A percentile compares a stretch with the other conserved stretches of the same genome.
phyloP scores from a whole-genome alignment of 2,888 invertebrate genomes.

The Ecliptopera silaceata region DNA sequence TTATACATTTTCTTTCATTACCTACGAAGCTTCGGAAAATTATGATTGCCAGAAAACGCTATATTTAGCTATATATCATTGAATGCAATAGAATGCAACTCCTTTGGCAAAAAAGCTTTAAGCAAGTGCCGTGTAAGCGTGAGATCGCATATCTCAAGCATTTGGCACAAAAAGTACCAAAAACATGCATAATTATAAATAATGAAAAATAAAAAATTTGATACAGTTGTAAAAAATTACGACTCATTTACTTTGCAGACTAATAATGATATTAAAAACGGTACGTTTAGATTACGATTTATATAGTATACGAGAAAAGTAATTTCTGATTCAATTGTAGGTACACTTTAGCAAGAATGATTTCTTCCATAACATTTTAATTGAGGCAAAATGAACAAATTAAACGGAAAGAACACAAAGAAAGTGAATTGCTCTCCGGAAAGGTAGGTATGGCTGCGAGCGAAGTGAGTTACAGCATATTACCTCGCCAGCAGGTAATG shows the following conservation, averaged over 20 bases:
- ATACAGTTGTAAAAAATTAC: slow-evolving; percentile 25
- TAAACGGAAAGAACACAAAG: slow-evolving; percentile 31
- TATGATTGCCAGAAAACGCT: too few relatives aligned
- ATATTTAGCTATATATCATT: too few relatives aligned
- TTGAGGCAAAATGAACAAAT: slow-evolving; percentile 35
- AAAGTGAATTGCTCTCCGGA: slow-evolving; percentile 35
- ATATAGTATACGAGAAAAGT: slow-evolving; percentile 18
- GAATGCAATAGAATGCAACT: too few relatives aligned
- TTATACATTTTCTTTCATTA: too few relatives aligned
- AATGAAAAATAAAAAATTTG: too few relatives aligned
- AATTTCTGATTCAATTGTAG: slow-evolving; percentile 15
- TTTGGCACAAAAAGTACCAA: too few relatives aligned
- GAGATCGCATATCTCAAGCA: too few relatives aligned
- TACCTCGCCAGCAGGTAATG: slow-evolving; percentile 44
- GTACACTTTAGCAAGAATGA: slow-evolving; percentile 9
- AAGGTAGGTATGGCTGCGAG: slow-evolving; percentile 38
- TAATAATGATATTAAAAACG: slow-evolving; percentile 2
- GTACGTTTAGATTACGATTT: neutral
- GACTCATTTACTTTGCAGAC: neutral
- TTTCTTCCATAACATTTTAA: slow-evolving; percentile 31
- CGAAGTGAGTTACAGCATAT: slow-evolving; percentile 45
- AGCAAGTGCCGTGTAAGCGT: too few relatives aligned
- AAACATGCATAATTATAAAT: too few relatives aligned
- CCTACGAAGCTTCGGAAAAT: too few relatives aligned
- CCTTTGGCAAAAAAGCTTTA: too few relatives aligned